These are phyloP conservation scores for Alaudala cheleensis DNA, from an alignment of 2,113 vertebrate genomes.

Conservation along the genomic window DNA sequence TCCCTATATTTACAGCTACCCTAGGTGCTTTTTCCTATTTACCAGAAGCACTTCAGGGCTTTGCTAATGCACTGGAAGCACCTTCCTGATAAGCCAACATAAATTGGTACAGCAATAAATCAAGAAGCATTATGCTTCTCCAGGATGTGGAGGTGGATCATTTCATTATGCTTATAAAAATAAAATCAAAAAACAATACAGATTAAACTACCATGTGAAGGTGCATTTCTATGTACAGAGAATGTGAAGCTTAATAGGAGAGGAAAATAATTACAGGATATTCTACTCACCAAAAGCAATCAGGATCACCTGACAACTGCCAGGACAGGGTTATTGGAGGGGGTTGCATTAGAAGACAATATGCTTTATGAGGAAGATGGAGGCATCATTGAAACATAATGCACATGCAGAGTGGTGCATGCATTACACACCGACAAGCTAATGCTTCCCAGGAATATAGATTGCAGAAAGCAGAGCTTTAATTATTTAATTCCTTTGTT, in stretches of 20 bases:
- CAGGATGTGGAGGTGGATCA: background rate
- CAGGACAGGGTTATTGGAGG: background rate
- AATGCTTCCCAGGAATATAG: background rate
- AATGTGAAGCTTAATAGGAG: background rate
- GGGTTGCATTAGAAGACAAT: background rate
- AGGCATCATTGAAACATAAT: slow-evolving; percentile 1
- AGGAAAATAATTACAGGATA: background rate
- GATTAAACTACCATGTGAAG: background rate
- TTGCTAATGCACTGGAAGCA: slow-evolving; percentile 28
- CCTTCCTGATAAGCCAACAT: slow-evolving; percentile 9
- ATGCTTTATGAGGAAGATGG: background rate
- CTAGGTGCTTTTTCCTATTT: background rate
- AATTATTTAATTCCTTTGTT: slow-evolving; percentile 31
- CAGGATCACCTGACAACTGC: background rate
- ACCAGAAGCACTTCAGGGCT: slow-evolving; percentile 1
- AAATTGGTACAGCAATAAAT: slow-evolving; percentile 15
- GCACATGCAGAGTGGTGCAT: background rate
- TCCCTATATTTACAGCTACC: background rate
- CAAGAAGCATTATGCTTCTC: slow-evolving; percentile 4
- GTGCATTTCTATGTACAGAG: background rate
- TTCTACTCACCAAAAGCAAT: background rate
- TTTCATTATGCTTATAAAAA: background rate
- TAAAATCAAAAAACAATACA: background rate
- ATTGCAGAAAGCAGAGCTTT: slow-evolving; percentile 5
- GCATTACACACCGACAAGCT: background rate